Evolutionary conservation across 64 coral and sea anemone species (phyloP), one percentile per base, ranked within the genome.

Genomic region (Orbicella faveolata): DNA sequence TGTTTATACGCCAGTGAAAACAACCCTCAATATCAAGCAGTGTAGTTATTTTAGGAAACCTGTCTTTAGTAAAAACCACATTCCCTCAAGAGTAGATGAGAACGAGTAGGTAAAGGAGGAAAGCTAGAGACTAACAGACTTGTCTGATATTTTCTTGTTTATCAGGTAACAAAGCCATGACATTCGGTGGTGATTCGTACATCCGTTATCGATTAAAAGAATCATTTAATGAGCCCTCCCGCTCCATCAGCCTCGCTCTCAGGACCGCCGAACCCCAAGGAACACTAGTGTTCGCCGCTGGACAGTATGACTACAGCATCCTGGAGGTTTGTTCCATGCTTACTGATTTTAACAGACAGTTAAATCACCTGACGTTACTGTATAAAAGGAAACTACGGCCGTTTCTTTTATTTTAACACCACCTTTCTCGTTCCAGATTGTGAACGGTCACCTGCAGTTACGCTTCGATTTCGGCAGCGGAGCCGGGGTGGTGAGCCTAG

Each of bases 381-480:
- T 16, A 59, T 59, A 14, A 59, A 59, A 59, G 12, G 55, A 59
- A 59, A 59, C 55, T 11, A 13, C 9, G 55, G 55, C 9, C 12
- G 11, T 59, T 59, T 59, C 15, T 16, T 48, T 48, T 48, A 48
- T 48, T 59, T 59, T 15, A 59, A 59, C 55, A 15, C 13, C 13
- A 1, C 9, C 75, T 44, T 35, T n/a, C 52, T 3, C 23, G 0
- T 65, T 88, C 37, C 79, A 98, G 96, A 98, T 98, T 81, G 80
- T 92, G 0, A 90, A 98, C 36, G 96, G 96, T 25, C 90, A 79
- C 18, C 83, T 98, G 19, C 96, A 95, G 78, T 66, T 95, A 63
- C 96, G 96, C 34, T 98, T 98, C 84, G 96, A 98, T 70, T 98
- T 95, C 33, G 96, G 96, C 4, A 95, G 93, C 75, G 96, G 96